phyloP scores from a whole-genome alignment of 2,888 invertebrate genomes.

The Heliconius ethilla region DNA sequence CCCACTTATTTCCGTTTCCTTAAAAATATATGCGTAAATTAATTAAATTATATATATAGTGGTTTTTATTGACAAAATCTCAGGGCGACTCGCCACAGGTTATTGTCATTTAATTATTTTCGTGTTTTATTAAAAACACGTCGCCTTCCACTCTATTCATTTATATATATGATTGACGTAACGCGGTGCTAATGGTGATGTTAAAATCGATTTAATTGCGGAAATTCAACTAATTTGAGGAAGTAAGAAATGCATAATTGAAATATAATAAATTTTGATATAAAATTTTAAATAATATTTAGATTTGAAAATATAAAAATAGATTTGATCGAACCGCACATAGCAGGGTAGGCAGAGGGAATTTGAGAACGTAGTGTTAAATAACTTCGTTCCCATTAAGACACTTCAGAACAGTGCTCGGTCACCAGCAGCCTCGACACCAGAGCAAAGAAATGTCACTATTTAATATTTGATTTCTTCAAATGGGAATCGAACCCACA shows the following conservation, averaged over 20 bases:
- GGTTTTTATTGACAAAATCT: conserved; percentile 25
- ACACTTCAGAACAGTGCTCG: too few species aligned
- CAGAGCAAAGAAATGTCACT: too few species aligned
- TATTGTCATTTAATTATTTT: conserved; percentile 20
- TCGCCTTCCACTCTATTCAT: neutral
- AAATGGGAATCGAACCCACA: too few species aligned
- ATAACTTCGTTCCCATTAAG: too few species aligned
- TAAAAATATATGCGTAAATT: neutral
- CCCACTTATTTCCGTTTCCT: conserved; percentile 18
- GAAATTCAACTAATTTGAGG: conserved; percentile 3
- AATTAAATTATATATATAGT: neutral
- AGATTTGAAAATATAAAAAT: too few species aligned
- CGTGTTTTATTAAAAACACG: conserved; percentile 4
- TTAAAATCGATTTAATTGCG: conserved; percentile 10
- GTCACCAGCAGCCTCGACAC: too few species aligned
- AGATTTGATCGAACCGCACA: too few species aligned
- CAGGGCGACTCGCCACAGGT: conserved; percentile 15
- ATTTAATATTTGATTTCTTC: too few species aligned
- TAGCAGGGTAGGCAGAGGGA: too few species aligned
- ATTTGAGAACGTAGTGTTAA: too few species aligned
- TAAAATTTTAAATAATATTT: neutral
- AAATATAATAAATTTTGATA: neutral
- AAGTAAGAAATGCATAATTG: conserved; percentile 1
- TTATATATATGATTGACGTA: neutral
- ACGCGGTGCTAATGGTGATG: neutral